phyloP scores from a whole-genome alignment of 1,140 invertebrate species.

The Paracyclopina nana region DNA sequence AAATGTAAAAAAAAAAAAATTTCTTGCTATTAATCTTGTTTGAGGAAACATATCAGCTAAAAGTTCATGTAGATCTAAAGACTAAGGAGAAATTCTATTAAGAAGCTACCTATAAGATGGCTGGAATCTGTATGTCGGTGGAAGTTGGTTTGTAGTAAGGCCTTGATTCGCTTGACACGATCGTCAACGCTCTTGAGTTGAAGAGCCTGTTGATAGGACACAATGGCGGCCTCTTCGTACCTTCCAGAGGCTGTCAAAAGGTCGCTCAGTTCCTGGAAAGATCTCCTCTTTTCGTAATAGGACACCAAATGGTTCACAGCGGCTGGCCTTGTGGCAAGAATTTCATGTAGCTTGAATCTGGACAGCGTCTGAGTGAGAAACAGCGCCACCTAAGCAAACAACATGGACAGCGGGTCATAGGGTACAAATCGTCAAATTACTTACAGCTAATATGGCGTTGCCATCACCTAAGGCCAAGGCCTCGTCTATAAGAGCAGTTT shows the following conservation, averaged over 20 bases:
- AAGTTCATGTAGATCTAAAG: no score
- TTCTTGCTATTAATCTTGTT: no score
- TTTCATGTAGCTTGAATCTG: background rate
- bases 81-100: no score
- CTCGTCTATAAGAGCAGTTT: slow-evolving; percentile 1
- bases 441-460: slow-evolving; percentile 2
- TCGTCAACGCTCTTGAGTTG: background rate
- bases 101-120: slow-evolving; percentile 5
- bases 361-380: background rate
- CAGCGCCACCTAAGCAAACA: background rate
- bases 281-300: background rate
- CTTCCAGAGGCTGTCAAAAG: slow-evolving; percentile 2
- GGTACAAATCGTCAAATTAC: background rate
- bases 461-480: slow-evolving; percentile 1
- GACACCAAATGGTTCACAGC: background rate
- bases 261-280: background rate
- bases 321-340: background rate
- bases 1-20: no score
- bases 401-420: background rate
- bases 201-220: background rate
- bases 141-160: background rate
- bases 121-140: background rate
- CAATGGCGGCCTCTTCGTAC: slow-evolving; percentile 8
- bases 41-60: no score
- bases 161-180: background rate